Evolutionary conservation across 2,888 invertebrate genomes (phyloP), one percentile per base, ranked within the genome.

Genomic region (Polyommatus icarus): DNA sequence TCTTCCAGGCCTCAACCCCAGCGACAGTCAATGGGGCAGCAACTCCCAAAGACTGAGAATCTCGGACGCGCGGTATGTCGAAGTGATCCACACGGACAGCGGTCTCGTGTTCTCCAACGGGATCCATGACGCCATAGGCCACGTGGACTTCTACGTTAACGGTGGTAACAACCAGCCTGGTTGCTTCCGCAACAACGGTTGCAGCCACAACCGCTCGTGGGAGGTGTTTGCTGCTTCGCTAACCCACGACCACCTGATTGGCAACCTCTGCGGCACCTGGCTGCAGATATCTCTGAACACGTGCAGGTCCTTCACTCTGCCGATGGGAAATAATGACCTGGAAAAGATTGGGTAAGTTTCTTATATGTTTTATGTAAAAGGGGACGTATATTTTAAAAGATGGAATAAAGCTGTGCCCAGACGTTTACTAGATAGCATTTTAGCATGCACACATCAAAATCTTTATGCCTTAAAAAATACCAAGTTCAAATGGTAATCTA

Each of bases 81-180:
- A 91, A 84, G 87, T 90, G 0, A 89, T 91, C 20, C 91, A 91
- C 78, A 91, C 91, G 0, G 91, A 91, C 67, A 86, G 85, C 1
- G 79, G 79, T 40, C 88, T 89, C 4, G 10, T 84, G 6, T 50
- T 82, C 0, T 76, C 84, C 3, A 85, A 88, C 73, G 98, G 98
- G 0, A 96, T 97, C 81, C 95, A 95, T 29, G 96, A 96, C 82
- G 95, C 96, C 0, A 94, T 97, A 67, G 98, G 98, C 0, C 96
- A 98, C 86, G 96, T 97, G 0, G 98, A 98, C 90, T 98, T 98
- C 90, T 98, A 96, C 88, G 97, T 97, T 0, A 98, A 98, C 84
- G 98, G 98, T 0, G 98, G 98, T 0, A 94, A 95, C 76, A 95
- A 95, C 84, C 98, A 93, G 81, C 93, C 92, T 0, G 93, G 92